These are phyloP conservation scores for Harmothoe impar DNA, from an alignment of 2,888 invertebrate genomes.

Conservation along the genomic window DNA sequence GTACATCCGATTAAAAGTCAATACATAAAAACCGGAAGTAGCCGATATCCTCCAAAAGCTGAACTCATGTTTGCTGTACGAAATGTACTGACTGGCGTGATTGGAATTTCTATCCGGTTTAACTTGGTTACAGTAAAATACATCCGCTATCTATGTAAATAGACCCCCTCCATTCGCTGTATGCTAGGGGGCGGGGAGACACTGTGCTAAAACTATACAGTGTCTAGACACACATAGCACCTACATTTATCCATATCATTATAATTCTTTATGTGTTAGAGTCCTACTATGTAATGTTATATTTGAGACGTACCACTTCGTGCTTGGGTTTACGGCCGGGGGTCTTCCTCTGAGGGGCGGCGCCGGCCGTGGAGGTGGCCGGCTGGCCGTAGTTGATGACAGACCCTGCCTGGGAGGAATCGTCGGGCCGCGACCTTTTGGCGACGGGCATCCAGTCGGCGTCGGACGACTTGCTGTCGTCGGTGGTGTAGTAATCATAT, in stretches of 20 bases:
- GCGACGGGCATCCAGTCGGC: conserved; percentile 61
- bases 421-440: conserved; percentile 37
- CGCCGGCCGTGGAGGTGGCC: neutral
- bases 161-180: neutral
- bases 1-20: no score
- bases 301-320: conserved; percentile 10
- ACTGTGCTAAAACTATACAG: no score
- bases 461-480: conserved; percentile 24
- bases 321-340: conserved; percentile 23
- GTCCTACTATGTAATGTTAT: no score
- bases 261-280: no score
- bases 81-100: neutral
- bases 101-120: conserved; percentile 22
- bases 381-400: conserved; percentile 12
- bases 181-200: no score
- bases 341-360: conserved; percentile 35
- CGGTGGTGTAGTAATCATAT: conserved; percentile 15
- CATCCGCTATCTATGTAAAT: neutral
- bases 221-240: no score
- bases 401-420: neutral
- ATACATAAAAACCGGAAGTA: no score
- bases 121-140: conserved; percentile 7
- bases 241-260: no score
- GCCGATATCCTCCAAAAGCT: neutral
- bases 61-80: neutral